Base-by-base conservation (phyloP, 2,113 vertebrate genomes). In the Sylvietta virens region DNA sequence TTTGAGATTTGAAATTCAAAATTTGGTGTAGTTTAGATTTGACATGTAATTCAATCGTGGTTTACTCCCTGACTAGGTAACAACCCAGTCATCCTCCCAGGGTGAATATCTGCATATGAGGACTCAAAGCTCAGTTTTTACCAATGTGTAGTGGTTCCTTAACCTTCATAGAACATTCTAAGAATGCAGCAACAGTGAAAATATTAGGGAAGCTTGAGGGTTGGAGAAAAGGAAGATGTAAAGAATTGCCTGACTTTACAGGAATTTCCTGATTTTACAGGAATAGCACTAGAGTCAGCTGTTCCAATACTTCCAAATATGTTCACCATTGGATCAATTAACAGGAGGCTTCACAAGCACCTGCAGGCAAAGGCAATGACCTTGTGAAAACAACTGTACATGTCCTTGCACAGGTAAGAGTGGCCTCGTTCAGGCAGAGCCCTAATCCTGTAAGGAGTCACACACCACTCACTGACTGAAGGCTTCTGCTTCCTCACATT, bases 1-100 rank as follows among this genome's bases (percentile, higher is more conserved):
- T 26, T 83, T 51, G 69, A 48, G 77, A 76, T 79, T 10, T 81
- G 69, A 81, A 85, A 90, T 90, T 76, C 71, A 60, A n/a, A 86
- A 82, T 72, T 45, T 6, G 24, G 33, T 51, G 42, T 42, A 33
- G 58, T 62, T 91, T 47, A 53, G 51, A 37, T 60, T 51, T 80
- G 35, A 91, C 39, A 23, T 10, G 15, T 35, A 86, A 31, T 24
- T 80, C 47, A 51, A 3, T 5, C 22, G 64, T 5, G 2, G 45
- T 73, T 95, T 85, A 24, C 27, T 77, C 23, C 20, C 44, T 11
- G 28, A 56, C 58, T 56, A 37, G 20, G 10, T 40, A 72, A 57
- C 27, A 84, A 3, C n/a, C 39, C 26, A 53, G 23, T 28, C 57
- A n/a, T 66, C 15, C 39, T 39, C 31, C 24, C 72, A 60, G 39